Conservation (phyloP, 2,797 vertebrate species). For the Pseudomugil gertrudae region DNA sequence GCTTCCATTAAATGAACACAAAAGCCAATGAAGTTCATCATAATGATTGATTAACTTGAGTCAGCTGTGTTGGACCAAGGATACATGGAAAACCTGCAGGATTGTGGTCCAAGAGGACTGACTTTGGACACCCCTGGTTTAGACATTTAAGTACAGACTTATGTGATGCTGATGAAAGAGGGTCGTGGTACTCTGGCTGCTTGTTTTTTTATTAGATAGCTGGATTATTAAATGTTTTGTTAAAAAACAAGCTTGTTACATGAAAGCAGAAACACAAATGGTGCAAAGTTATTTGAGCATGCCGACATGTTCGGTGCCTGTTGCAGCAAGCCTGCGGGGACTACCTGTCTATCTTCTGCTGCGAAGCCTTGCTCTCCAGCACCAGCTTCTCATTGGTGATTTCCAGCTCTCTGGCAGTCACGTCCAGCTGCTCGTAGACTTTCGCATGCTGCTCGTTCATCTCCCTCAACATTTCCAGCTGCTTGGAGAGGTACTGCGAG, state of each 20-base stretch:
- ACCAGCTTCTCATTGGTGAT: conserved; percentile 94
- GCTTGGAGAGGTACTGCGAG: conserved; percentile 92
- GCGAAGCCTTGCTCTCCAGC: conserved; percentile 93
- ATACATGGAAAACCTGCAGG: too few relatives aligned
- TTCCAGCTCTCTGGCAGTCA: conserved; percentile 93
- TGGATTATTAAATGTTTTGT: background rate
- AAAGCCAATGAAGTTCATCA: too few relatives aligned
- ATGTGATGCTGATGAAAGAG: background rate
- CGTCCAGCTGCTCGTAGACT: conserved; percentile 96
- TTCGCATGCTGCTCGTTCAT: conserved; percentile 97
- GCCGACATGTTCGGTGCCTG: background rate
- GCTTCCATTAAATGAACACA: too few relatives aligned
- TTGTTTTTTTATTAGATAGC: background rate
- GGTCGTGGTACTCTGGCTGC: background rate
- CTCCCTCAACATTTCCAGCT: conserved; percentile 91
- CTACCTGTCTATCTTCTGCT: conserved; percentile 96
- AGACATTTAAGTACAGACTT: too few relatives aligned
- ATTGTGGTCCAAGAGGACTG: too few relatives aligned
- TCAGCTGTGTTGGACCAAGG: too few relatives aligned
- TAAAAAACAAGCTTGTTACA: background rate
- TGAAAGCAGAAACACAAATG: too few relatives aligned
- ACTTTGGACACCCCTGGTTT: too few relatives aligned
- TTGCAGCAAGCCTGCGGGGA: background rate
- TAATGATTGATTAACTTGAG: too few relatives aligned
- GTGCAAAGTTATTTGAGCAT: background rate